Evolutionary conservation across 2,888 invertebrate species (phyloP).

Genomic region (Ochropleura leucogaster): DNA sequence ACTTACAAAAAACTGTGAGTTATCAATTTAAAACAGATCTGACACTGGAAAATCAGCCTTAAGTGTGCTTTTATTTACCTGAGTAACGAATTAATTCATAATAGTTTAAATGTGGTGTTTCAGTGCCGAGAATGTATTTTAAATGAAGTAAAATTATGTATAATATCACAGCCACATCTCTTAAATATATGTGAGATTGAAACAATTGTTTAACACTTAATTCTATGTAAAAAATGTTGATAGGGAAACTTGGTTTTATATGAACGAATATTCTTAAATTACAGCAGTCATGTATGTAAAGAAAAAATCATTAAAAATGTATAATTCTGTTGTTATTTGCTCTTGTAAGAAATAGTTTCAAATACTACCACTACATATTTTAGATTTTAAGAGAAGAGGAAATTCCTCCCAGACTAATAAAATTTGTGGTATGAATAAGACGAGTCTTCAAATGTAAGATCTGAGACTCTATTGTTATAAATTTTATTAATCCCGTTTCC

Average conservation of each 20-base stretch:
- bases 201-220: conserved; percentile 72
- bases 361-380: background rate
- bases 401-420: background rate
- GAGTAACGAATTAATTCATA: background rate
- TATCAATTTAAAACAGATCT: background rate
- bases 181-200: conserved; percentile 39
- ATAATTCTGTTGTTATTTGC: background rate
- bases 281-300: background rate
- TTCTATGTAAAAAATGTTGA: conserved; percentile 68
- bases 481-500: background rate
- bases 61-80: background rate
- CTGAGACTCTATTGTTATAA: background rate
- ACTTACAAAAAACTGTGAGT: background rate
- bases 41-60: background rate
- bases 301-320: conserved; percentile 3
- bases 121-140: background rate
- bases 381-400: background rate
- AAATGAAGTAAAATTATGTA: background rate
- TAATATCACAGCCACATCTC: conserved; percentile 53
- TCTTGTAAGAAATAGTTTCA: background rate
- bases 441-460: no score
- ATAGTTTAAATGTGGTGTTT: background rate
- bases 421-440: background rate
- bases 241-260: conserved; percentile 51
- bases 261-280: conserved; percentile 31